phyloP scores from a whole-genome alignment of 2,888 invertebrate genomes.

The Epirrhoe alternata region DNA sequence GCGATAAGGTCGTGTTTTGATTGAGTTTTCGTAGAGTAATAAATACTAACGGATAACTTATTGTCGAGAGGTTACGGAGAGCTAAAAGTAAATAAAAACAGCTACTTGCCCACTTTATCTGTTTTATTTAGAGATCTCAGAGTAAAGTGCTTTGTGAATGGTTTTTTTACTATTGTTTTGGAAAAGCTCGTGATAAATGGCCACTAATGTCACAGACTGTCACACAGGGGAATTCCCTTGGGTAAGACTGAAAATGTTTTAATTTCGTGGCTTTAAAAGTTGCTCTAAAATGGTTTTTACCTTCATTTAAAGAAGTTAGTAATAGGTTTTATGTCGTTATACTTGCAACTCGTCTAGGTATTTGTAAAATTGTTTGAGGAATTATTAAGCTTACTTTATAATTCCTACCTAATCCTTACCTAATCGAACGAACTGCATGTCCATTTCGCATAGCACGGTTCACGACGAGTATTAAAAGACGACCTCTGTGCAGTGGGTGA shows the following conservation, averaged over 20 bases:
- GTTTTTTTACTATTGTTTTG: conserved; percentile 2
- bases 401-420: too few relatives aligned
- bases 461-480: too few relatives aligned
- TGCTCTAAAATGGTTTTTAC: too few relatives aligned
- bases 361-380: too few relatives aligned
- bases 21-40: conserved; percentile 5
- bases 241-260: background rate
- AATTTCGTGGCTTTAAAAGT: background rate
- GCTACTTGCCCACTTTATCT: conserved; percentile 17
- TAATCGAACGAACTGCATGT: too few relatives aligned
- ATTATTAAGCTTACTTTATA: too few relatives aligned
- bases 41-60: conserved; percentile 22
- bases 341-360: too few relatives aligned
- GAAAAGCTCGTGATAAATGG: background rate
- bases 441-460: too few relatives aligned
- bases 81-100: conserved; percentile 22
- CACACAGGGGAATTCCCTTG: background rate
- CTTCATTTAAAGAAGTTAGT: too few relatives aligned
- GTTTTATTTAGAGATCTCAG: conserved; percentile 18
- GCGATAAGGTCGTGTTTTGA: background rate
- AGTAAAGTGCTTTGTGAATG: conserved; percentile 1
- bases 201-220: background rate
- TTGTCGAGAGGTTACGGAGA: conserved; percentile 18
- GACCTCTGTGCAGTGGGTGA: too few relatives aligned
- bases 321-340: too few relatives aligned